Base-by-base conservation (phyloP, 1,140 invertebrate species). In the Sarcophaga bullata region DNA sequence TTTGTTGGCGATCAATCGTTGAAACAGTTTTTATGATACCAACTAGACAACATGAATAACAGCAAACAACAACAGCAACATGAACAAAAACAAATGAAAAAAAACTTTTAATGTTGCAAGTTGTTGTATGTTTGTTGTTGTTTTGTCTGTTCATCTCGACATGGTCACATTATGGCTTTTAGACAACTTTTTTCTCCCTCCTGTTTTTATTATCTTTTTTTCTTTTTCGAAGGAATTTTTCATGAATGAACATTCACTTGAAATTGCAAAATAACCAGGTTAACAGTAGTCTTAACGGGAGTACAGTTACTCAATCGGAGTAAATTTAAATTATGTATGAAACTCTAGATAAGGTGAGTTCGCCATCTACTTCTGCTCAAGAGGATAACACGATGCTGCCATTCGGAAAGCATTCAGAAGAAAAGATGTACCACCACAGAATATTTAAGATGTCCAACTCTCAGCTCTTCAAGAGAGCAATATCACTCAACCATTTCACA, bases 1-100 rank as follows among this genome's bases (percentile, higher is more conserved):
- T 88, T 88, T 88, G 87, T 88, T 87, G 87, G 75, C 48, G 75
- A 78, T 78, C 75, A 78, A 78, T 78, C 75, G 75, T 50, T 78
- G 25, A 52, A 78, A 78, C 48, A 17, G 75, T 78, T 49, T 78
- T 78, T 78, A 78, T 78, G n/a, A 78, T 52, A 50, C 48, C 19
- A 78, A 78, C 52, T 50, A 78, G 49, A 78, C 48, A 76, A 48
- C 73, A 49, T n/a, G 68, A n/a, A 48, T 47, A 76, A 76, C 25
- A 37, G 25, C 25, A 37, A 2, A 37, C 25, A 47, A 76, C 54
- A 15, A 13, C 10, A 68, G 62, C 48, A 78, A 17, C 48, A 50
- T 4, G 0, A 50, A 78, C 75, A 78, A 78, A 25, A 68, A 52
- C 50, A 10, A 10, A 52, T 13, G 13, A 10, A 52, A 1, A 10